Conservation (phyloP, 2,113 vertebrate species). For the Poeciliopsis turrubarensis region DNA sequence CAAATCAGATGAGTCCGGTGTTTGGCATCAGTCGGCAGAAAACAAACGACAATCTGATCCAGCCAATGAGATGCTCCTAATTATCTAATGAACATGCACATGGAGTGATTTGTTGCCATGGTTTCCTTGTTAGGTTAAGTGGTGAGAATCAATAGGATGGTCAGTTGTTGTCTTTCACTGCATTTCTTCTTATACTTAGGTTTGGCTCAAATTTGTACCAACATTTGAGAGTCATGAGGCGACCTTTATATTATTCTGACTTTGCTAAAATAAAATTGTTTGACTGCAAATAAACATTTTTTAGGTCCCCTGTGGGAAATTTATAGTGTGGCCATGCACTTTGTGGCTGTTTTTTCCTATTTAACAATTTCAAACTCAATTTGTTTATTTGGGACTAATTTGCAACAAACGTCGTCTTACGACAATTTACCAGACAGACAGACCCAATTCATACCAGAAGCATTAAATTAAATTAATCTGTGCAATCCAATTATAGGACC, state of each 20-base stretch:
- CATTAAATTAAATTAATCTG: no score
- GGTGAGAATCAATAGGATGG: slow-evolving; percentile 77
- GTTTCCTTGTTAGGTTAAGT: slow-evolving; percentile 84
- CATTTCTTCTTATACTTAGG: slow-evolving; percentile 34
- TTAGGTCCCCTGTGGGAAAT: background rate
- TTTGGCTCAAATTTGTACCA: background rate
- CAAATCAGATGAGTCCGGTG: slow-evolving; percentile 54
- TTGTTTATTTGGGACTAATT: background rate
- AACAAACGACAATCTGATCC: slow-evolving; percentile 76
- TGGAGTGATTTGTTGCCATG: slow-evolving; percentile 81
- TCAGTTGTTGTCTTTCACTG: slow-evolving; percentile 54
- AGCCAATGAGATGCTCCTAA: slow-evolving; percentile 78
- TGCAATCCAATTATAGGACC: no score
- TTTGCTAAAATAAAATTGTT: background rate
- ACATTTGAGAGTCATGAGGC: background rate
- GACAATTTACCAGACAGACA: no score
- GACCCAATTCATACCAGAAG: no score
- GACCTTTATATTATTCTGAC: background rate
- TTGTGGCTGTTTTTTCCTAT: background rate
- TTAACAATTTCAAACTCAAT: background rate
- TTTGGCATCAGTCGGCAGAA: slow-evolving; percentile 59
- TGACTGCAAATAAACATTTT: background rate
- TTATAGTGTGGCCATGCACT: background rate
- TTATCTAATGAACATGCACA: slow-evolving; percentile 82
- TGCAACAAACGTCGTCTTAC: background rate